Evolutionary conservation across 2,888 invertebrate genomes (phyloP), one percentile per base, ranked within the genome.

Genomic region (Exephanes ischioxanthus): DNA sequence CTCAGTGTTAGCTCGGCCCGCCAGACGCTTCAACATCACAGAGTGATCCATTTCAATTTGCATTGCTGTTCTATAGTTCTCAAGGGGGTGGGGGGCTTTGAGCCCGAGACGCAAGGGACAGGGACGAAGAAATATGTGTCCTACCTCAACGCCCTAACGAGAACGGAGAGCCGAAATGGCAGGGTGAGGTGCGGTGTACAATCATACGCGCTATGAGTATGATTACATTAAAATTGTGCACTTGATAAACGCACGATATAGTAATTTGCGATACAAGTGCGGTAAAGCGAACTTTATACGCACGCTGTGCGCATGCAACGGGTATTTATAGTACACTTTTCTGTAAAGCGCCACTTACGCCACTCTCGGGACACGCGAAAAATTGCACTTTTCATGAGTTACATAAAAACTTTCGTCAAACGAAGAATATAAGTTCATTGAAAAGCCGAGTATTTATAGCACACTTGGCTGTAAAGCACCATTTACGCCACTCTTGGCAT

Each of bases 1-100:
- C 51, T 48, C 45, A 41, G 41, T 63, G 75, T 75, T 75, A 51
- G 63, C 45, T 63, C 30, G 22, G 51, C 33, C 63, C 22, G 53
- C 53, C 67, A 67, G 66, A 66, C 53, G 66, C 66, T 53, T 76
- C 76, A 53, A 37, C 53, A 37, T 53, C 11, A 51, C 67, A 66
- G 33, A 66, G 76, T 76, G 76, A 76, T 76, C 66, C 76, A 76
- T 76, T 76, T 76, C 76, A 76, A 76, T 76, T 76, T 76, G 66
- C 76, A 66, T 76, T 66, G 66, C 67, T 37, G 76, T 66, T 67
- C 51, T 53, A 67, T 67, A 76, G 22, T 76, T 67, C 16, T 33
- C 51, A 6, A 37, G 37, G 53, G 51, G 14, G 19, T 22, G 55
- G n/a, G 58, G 45, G 55, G 70, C 14, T 9, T 19, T 7, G 41